Evolutionary conservation across 2,113 vertebrate species (phyloP).

Genomic region (Siniperca chuatsi): DNA sequence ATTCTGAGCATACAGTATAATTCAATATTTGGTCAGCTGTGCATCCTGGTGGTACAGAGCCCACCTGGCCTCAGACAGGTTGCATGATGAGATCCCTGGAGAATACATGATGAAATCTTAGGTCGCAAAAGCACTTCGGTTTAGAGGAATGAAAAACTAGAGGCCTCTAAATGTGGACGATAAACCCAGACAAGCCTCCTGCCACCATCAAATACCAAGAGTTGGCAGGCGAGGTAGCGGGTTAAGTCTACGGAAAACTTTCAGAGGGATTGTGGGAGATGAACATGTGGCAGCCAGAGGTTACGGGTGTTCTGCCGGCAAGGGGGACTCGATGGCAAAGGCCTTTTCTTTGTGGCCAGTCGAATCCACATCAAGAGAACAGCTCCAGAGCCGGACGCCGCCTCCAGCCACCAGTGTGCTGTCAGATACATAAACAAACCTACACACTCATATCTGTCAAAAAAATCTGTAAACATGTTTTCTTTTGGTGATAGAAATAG

Average conservation of each 20-base stretch:
- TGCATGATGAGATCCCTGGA: slow-evolving; percentile 29
- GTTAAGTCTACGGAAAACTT: slow-evolving; percentile 48
- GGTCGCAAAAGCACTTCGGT: slow-evolving; percentile 17
- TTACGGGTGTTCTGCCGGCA: slow-evolving; percentile 68
- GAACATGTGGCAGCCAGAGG: slow-evolving; percentile 74
- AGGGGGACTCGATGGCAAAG: slow-evolving; percentile 38
- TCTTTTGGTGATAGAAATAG: slow-evolving; percentile 22
- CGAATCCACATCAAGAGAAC: slow-evolving; percentile 65
- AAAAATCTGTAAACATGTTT: slow-evolving; percentile 44
- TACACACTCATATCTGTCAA: slow-evolving; percentile 50
- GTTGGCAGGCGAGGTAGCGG: slow-evolving; percentile 5
- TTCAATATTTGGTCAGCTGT: slow-evolving; percentile 62
- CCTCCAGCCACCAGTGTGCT: slow-evolving; percentile 32
- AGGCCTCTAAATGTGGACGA: slow-evolving; percentile 16
- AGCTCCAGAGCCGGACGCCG: slow-evolving; percentile 48
- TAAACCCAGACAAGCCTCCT: slow-evolving; percentile 16
- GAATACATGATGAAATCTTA: background rate
- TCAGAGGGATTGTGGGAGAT: slow-evolving; percentile 53
- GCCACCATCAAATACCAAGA: slow-evolving; percentile 32
- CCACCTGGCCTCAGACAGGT: slow-evolving; percentile 67
- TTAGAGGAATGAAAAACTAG: slow-evolving; percentile 5
- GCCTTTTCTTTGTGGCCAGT: slow-evolving; percentile 51
- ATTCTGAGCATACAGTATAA: slow-evolving; percentile 39
- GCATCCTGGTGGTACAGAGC: slow-evolving; percentile 41
- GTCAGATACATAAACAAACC: slow-evolving; percentile 68